Evolutionary conservation across 2,113 vertebrate species (phyloP).

Genomic region (Epinephelus moara): DNA sequence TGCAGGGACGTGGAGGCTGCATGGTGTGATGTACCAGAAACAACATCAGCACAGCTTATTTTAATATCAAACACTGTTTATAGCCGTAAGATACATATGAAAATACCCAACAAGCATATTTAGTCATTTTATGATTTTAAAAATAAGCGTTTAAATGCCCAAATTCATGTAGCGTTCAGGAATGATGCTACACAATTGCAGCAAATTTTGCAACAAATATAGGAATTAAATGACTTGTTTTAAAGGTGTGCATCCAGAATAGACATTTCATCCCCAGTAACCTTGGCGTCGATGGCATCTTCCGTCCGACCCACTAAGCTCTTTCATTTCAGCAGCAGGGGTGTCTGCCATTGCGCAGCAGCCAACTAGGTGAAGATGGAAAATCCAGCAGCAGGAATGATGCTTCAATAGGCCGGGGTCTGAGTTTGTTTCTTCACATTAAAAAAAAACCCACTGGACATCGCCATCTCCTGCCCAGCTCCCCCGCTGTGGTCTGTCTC

Average conservation of each 20-base stretch:
- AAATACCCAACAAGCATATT: neutral
- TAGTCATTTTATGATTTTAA: neutral
- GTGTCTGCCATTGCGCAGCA: constrained; percentile 63
- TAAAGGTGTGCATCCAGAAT: neutral
- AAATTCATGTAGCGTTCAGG: neutral
- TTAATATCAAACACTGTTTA: neutral
- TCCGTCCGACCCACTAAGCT: constrained; percentile 13
- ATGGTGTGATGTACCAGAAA: constrained; percentile 42
- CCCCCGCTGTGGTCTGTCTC: constrained; percentile 54
- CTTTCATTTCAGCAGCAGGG: constrained; percentile 14
- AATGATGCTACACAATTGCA: neutral
- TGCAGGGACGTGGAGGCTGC: constrained; percentile 19
- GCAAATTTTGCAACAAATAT: neutral
- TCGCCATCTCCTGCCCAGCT: constrained; percentile 46
- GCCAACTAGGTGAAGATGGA: constrained; percentile 67
- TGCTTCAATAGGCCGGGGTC: constrained; percentile 38
- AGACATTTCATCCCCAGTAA: constrained; percentile 20
- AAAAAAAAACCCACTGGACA: constrained; percentile 38
- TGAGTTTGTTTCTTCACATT: constrained; percentile 30
- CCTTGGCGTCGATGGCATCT: constrained; percentile 45
- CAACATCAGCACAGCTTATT: neutral
- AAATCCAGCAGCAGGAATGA: constrained; percentile 39
- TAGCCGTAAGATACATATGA: neutral
- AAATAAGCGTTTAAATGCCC: neutral
- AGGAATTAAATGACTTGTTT: neutral